These are phyloP conservation scores for Schizothorax lantsangensis DNA, from an alignment of 2,797 vertebrate genomes.

Conservation along the genomic window DNA sequence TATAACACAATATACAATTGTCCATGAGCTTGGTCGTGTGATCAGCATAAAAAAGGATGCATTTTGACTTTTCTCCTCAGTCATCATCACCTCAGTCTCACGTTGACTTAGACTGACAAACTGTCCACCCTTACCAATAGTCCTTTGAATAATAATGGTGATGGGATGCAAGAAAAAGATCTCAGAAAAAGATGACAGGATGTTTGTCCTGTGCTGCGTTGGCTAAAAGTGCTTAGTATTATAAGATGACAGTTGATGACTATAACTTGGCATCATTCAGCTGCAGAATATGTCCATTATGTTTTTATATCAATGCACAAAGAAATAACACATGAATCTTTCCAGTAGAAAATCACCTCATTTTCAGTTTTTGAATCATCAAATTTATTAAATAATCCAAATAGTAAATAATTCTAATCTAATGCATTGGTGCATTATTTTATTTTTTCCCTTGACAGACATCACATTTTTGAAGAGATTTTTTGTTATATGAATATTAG, in stretches of 20 bases:
- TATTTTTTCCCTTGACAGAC: background rate
- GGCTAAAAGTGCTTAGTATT: constrained; percentile 13
- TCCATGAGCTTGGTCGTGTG: background rate
- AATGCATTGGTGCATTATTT: background rate
- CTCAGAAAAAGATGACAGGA: constrained; percentile 27
- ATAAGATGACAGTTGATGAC: constrained; percentile 24
- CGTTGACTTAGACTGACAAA: constrained; percentile 1
- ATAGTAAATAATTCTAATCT: background rate
- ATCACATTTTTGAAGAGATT: background rate
- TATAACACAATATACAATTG: background rate
- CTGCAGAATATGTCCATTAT: constrained; percentile 2
- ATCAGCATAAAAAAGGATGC: constrained; percentile 3
- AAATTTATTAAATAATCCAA: background rate
- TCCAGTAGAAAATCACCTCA: background rate
- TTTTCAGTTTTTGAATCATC: constrained; percentile 18
- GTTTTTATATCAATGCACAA: background rate
- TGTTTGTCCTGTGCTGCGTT: constrained; percentile 18
- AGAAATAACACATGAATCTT: background rate
- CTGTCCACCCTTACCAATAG: background rate
- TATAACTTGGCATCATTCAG: constrained; percentile 11
- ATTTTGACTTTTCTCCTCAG: constrained; percentile 11
- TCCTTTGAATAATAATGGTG: constrained; percentile 23
- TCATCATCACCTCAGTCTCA: background rate
- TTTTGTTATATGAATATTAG: background rate
- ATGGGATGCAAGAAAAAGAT: constrained; percentile 25